Base-by-base conservation (phyloP, 2,113 vertebrate species). In the Zosterops hypoxanthus region DNA sequence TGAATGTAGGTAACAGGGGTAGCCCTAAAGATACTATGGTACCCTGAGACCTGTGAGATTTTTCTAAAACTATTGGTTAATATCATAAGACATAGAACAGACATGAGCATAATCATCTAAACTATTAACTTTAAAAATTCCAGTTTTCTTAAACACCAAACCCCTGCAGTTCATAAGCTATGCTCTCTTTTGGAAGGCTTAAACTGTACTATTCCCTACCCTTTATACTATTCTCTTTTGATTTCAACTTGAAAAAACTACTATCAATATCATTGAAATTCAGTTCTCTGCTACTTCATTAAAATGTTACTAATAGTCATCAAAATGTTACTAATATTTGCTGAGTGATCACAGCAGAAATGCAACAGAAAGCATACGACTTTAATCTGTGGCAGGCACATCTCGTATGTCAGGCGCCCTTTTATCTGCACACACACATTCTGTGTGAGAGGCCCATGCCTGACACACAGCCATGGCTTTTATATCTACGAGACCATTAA, bases 401-500 rank as follows among this genome's bases (percentile, higher is more conserved):
- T 7, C 23, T n/a, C 12, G 2, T 56, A 47, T 1, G 2, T 34
- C 41, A 88, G 88, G 55, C 42, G 9, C 36, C 72, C 70, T 88
- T 85, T 92, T 75, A 96, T 95, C 95, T 71, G 36, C 11, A 71
- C 25, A 70, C 73, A 94, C 66, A 86, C 31, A 82, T 20, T 65
- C 61, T 65, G 77, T 14, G 49, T 4, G 49, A 95, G 94, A 73
- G 76, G 89, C 81, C 91, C 33, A 14, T 2, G 68, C 21, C 82
- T 82, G 81, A 97, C 90, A 93, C 66, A 90, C 3, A 2, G 94
- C 60, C 94, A 56, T 8, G 56, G 93, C 89, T 97, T 92, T 96
- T n/a, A 97, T 76, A 89, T 95, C 95, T 95, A 77, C 2, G 55
- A 82, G 26, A 59, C 60, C 63, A 97, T 98, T 98, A 97, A 93